phyloP scores from a whole-genome alignment of 1,140 invertebrate genomes.

The Chymomyza costata region DNA sequence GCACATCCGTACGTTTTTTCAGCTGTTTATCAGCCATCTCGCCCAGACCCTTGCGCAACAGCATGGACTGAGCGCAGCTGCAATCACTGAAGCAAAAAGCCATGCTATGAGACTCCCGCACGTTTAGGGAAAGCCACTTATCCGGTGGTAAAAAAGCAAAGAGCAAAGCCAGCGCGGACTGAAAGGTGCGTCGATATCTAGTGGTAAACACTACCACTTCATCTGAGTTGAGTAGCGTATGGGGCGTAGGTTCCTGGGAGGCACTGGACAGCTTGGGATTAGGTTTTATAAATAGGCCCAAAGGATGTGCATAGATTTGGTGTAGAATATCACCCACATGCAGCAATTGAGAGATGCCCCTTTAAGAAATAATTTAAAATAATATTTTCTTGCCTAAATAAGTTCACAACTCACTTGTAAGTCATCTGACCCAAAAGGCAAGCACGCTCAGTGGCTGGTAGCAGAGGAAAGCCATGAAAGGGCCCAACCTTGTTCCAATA shows the following conservation, averaged over 20 bases:
- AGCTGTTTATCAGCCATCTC: slow-evolving; percentile 42
- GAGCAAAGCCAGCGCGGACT: slow-evolving; percentile 88
- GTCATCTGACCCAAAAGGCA: slow-evolving; percentile 86
- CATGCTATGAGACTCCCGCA: slow-evolving; percentile 85
- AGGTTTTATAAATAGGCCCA: slow-evolving; percentile 75
- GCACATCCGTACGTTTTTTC: slow-evolving; percentile 79
- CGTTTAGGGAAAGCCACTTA: slow-evolving; percentile 71
- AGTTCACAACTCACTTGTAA: slow-evolving; percentile 75
- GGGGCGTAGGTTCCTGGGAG: slow-evolving; percentile 49
- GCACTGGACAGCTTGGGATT: slow-evolving; percentile 11
- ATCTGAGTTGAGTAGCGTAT: slow-evolving; percentile 75
- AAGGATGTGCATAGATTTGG: slow-evolving; percentile 81
- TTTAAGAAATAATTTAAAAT: slow-evolving; percentile 5
- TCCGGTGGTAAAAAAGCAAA: slow-evolving; percentile 83
- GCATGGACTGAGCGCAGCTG: slow-evolving; percentile 84
- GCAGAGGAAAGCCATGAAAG: slow-evolving; percentile 87
- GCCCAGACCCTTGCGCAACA: slow-evolving; percentile 45
- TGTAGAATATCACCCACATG: slow-evolving; percentile 84
- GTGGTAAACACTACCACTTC: slow-evolving; percentile 88
- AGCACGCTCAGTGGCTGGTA: slow-evolving; percentile 79
- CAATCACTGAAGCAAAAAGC: slow-evolving; percentile 91
- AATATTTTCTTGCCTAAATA: not conserved
- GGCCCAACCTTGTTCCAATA: slow-evolving; percentile 85
- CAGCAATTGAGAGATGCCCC: slow-evolving; percentile 84
- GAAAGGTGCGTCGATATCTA: slow-evolving; percentile 89